These are phyloP conservation scores for Hesperia comma DNA, from an alignment of 2,888 invertebrate genomes.

Conservation along the genomic window DNA sequence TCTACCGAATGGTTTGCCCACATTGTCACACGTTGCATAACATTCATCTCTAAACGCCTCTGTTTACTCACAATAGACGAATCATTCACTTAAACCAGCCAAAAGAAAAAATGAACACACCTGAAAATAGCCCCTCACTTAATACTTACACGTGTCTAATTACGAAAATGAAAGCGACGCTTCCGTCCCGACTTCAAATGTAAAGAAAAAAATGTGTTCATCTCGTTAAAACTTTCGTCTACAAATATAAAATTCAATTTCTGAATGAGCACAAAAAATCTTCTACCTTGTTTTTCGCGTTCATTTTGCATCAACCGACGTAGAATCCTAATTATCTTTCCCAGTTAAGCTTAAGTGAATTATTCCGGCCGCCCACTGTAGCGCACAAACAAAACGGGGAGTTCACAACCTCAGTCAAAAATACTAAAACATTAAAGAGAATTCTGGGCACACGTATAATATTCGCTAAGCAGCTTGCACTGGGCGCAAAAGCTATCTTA, in stretches of 20 bases:
- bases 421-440: conserved; percentile 83
- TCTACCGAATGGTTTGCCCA: conserved; percentile 58
- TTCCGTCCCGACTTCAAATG: conserved; percentile 57
- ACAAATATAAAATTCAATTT: conserved; percentile 83
- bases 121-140: conserved; percentile 43
- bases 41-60: conserved; percentile 60
- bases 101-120: conserved; percentile 45
- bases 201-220: conserved; percentile 67
- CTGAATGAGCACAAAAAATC: conserved; percentile 81
- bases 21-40: conserved; percentile 70
- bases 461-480: conserved; percentile 76
- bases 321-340: conserved; percentile 84
- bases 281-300: conserved; percentile 79
- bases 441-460: conserved; percentile 77
- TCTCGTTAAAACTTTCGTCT: conserved; percentile 79
- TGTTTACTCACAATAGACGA: conserved; percentile 54
- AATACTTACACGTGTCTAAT: conserved; percentile 53
- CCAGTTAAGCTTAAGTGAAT: conserved; percentile 84
- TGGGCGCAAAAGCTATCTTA: conserved; percentile 78
- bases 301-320: conserved; percentile 82
- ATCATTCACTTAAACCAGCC: conserved; percentile 52
- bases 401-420: conserved; percentile 83
- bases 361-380: conserved; percentile 81
- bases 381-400: conserved; percentile 81
- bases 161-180: conserved; percentile 61